Base-by-base conservation (phyloP, 2,113 vertebrate species). In the Cavia aperea region DNA sequence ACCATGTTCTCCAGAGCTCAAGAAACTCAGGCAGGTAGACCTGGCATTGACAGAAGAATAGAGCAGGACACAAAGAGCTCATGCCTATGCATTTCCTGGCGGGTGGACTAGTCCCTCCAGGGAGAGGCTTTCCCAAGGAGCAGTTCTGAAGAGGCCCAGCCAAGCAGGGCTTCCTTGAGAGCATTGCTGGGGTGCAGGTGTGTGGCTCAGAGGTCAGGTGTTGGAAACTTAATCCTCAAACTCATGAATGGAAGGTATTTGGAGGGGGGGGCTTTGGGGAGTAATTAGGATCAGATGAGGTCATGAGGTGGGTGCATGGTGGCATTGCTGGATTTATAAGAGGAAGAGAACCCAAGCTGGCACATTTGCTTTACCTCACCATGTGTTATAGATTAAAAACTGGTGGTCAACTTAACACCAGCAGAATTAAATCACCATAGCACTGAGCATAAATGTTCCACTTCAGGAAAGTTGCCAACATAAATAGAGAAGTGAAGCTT, bases 101-200 rank as follows among this genome's bases (percentile, higher is more conserved):
- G 1, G 1, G 19, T 11, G 10, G 66, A n/a, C 5, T 8, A 33
- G 39, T 26, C 72, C 36, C 36, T 62, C 51, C 9, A 33, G 77
- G 65, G 78, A 81, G 56, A 23, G n/a, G 0, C 10, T 31, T 24
- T 23, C 31, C 0, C 0, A 0, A 43, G 81, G 24, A 85, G n/a
- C 49, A 73, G 62, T 6, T 26, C 87, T 0, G 2, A 16, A 24
- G 5, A 49, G 21, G n/a, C 3, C 2, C 46, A 1, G 19, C 7
- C 2, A 10, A 2, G 16, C 13, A 4, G 24, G 15, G 21, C 19
- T 49, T 1, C 54, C 56, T 13, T 0, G 36, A 39, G n/a, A 43
- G 63, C 29, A 18, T 21, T 36, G 33, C 10, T 62, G 14, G 1
- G 36, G 26, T 49, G 43, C 49, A 56, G 1, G 26, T 62, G 8